Evolutionary conservation across 2,888 invertebrate species (phyloP).

Genomic region (Rugalucina vietnamica): DNA sequence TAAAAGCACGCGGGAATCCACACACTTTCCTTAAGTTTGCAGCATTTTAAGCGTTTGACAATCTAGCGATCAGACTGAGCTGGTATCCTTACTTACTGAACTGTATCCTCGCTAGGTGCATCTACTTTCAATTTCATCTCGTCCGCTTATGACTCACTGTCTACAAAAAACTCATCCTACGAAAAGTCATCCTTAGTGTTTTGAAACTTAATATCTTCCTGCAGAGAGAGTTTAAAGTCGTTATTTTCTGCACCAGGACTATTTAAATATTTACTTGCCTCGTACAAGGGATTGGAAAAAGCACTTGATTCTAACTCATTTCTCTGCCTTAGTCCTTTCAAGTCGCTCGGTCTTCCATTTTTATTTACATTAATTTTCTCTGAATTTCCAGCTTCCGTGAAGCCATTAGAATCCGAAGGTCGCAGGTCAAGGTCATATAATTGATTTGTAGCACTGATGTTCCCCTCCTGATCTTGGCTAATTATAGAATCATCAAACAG

Average conservation of each 20-base stretch:
- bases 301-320: slow-evolving; percentile 57
- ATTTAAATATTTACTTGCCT: slow-evolving; percentile 41
- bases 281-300: slow-evolving; percentile 77
- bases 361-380: slow-evolving; percentile 64
- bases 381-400: slow-evolving; percentile 40
- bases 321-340: slow-evolving; percentile 51
- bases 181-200: not conserved
- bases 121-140: too few species aligned
- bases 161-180: too few species aligned
- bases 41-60: too few species aligned
- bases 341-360: slow-evolving; percentile 70
- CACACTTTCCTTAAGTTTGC: too few species aligned
- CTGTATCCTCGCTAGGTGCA: too few species aligned
- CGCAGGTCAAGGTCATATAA: slow-evolving; percentile 70
- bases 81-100: too few species aligned
- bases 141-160: too few species aligned
- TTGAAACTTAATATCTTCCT: slow-evolving; percentile 26
- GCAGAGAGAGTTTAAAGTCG: slow-evolving; percentile 30
- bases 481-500: slow-evolving; percentile 74
- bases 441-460: slow-evolving; percentile 72
- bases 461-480: slow-evolving; percentile 68
- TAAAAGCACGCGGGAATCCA: too few species aligned
- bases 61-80: too few species aligned
- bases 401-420: slow-evolving; percentile 49
- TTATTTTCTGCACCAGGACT: slow-evolving; percentile 28